phyloP scores from a whole-genome alignment of 2,797 vertebrate genomes.

The Novumbra hubbsi region DNA sequence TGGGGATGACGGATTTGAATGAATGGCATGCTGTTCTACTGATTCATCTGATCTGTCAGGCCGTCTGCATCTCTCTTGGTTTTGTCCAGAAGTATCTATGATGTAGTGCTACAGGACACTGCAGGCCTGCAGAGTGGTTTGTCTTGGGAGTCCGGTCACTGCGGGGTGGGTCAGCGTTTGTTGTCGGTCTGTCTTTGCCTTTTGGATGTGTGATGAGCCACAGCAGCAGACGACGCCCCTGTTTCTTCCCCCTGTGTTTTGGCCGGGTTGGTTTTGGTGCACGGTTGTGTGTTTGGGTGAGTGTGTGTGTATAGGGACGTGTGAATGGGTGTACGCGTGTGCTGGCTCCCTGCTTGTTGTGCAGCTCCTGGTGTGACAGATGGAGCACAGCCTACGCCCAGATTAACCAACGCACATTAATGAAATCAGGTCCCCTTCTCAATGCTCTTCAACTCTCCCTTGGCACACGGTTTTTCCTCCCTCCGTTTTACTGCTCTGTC shows the following conservation, averaged over 20 bases:
- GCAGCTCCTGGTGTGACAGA: slow-evolving; percentile 66
- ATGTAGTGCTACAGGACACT: background rate
- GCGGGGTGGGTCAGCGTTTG: slow-evolving; percentile 30
- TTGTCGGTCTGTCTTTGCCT: slow-evolving; percentile 36
- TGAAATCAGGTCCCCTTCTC: slow-evolving; percentile 59
- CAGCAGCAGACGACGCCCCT: slow-evolving; percentile 47
- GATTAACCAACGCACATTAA: slow-evolving; percentile 70
- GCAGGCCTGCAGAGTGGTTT: background rate
- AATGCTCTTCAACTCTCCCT: slow-evolving; percentile 19
- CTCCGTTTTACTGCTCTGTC: slow-evolving; percentile 22
- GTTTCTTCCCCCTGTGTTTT: slow-evolving; percentile 26
- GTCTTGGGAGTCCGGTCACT: slow-evolving; percentile 12
- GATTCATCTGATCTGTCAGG: background rate
- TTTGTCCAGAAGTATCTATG: background rate
- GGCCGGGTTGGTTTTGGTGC: slow-evolving; percentile 6
- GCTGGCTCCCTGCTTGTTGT: slow-evolving; percentile 44
- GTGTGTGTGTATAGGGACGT: slow-evolving; percentile 11
- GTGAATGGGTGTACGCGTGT: slow-evolving; percentile 1
- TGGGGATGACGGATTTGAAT: background rate
- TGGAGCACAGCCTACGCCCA: slow-evolving; percentile 69
- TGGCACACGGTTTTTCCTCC: slow-evolving; percentile 26
- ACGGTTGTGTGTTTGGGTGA: slow-evolving; percentile 6
- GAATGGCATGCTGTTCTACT: no score
- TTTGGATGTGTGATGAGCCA: slow-evolving; percentile 29
- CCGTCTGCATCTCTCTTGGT: background rate